Conservation (phyloP, 2,888 invertebrate genomes). For the Scelioninae gen. 2 region DNA sequence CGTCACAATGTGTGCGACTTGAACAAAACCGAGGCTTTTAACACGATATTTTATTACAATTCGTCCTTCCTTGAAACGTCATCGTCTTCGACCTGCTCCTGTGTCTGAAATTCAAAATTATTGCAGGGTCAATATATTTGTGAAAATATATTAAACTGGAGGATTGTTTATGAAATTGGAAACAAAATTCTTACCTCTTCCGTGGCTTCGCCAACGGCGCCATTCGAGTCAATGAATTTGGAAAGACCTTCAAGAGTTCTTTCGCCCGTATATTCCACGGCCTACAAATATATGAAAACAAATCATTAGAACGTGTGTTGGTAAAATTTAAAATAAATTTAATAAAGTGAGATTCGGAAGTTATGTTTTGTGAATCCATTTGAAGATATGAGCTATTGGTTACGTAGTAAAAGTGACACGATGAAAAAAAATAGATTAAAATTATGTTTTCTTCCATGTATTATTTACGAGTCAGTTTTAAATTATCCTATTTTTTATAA, state of each 20-base stretch:
- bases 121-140: too few relatives aligned
- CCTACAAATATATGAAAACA: constrained; percentile 69
- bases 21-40: constrained; percentile 29
- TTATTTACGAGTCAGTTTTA: too few relatives aligned
- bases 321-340: too few relatives aligned
- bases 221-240: constrained; percentile 95
- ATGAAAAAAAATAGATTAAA: too few relatives aligned
- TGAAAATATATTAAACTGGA: too few relatives aligned
- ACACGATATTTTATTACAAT: constrained; percentile 78
- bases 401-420: too few relatives aligned
- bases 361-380: background rate
- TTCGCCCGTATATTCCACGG: constrained; percentile 95
- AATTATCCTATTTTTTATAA: too few relatives aligned
- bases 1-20: constrained; percentile 62
- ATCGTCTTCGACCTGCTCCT: constrained; percentile 84
- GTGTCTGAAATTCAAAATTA: constrained; percentile 74
- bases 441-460: too few relatives aligned
- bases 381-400: too few relatives aligned
- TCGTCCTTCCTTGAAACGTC: constrained; percentile 86
- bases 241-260: constrained; percentile 94
- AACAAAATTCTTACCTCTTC: constrained; percentile 77
- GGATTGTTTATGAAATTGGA: background rate
- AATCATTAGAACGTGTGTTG: too few relatives aligned
- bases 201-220: constrained; percentile 84
- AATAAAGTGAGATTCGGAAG: background rate